Conservation (phyloP, 2,888 invertebrate genomes). For the Perizoma affinitatum region DNA sequence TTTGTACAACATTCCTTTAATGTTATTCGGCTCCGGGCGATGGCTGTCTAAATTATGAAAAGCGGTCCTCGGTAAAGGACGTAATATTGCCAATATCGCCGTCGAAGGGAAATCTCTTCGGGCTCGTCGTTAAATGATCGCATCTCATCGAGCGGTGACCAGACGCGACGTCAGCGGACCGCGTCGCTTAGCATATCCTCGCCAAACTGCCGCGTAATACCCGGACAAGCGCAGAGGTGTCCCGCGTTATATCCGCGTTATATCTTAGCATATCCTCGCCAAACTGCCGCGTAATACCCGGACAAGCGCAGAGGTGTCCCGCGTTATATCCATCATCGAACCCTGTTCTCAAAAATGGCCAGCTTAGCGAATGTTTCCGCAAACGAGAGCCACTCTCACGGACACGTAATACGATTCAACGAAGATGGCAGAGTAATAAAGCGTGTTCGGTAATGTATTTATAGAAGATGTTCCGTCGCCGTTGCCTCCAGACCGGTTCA, state of each 20-base stretch:
- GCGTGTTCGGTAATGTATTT: conserved; percentile 82
- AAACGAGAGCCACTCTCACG: conserved; percentile 65
- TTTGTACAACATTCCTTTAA: conserved; percentile 62
- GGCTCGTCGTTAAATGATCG: conserved; percentile 75
- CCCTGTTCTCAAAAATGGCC: conserved; percentile 78
- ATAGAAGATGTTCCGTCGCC: conserved; percentile 69
- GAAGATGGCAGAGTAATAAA: conserved; percentile 81
- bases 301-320: conserved; percentile 63
- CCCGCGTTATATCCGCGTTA: too few species aligned
- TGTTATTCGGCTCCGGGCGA: conserved; percentile 60
- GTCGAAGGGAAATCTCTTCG: conserved; percentile 61
- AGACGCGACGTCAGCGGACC: conserved; percentile 77
- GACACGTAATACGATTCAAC: conserved; percentile 81
- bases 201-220: conserved; percentile 63
- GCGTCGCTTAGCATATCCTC: conserved; percentile 74
- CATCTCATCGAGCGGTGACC: conserved; percentile 59
- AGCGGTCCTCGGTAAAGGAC: conserved; percentile 57
- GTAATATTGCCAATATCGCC: conserved; percentile 66
- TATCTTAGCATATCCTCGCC: conserved; percentile 76
- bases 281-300: conserved; percentile 64
- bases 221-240: conserved; percentile 62
- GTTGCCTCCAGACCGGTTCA: conserved; percentile 56
- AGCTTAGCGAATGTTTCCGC: conserved; percentile 69
- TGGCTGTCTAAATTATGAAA: conserved; percentile 64
- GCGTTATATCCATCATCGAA: conserved; percentile 78